phyloP scores from a whole-genome alignment of 2,888 invertebrate species.

The Plagiodera versicolora region DNA sequence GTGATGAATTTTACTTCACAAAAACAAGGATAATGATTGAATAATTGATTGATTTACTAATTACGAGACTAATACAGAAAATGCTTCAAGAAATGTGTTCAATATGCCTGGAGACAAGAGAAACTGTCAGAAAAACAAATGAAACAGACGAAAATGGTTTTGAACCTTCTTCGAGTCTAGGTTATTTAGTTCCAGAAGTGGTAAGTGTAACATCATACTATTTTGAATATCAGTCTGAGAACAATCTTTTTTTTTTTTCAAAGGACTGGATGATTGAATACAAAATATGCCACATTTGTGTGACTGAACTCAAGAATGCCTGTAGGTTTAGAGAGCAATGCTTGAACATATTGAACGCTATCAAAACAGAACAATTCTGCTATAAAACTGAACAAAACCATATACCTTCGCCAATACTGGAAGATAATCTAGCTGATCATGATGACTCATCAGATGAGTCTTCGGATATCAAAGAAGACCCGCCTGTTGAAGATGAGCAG shows the following conservation, averaged over 20 bases:
- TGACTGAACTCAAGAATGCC: conserved; percentile 25
- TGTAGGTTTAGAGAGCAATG: conserved; percentile 34
- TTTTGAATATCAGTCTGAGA: too few species aligned
- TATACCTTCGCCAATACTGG: neutral
- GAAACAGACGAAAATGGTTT: conserved; percentile 21
- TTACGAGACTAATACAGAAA: too few species aligned
- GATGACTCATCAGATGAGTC: neutral
- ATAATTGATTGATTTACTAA: too few species aligned
- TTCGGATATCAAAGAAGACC: neutral
- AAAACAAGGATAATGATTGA: too few species aligned
- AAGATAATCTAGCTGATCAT: conserved; percentile 13
- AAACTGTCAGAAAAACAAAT: conserved; percentile 18
- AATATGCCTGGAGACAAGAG: conserved; percentile 29
- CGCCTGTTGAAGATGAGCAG: conserved; percentile 9
- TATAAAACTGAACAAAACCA: conserved; percentile 13
- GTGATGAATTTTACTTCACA: too few species aligned
- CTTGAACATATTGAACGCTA: conserved; percentile 22
- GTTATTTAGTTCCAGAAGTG: conserved; percentile 33
- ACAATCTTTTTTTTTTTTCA: too few species aligned
- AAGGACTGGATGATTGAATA: conserved; percentile 34
- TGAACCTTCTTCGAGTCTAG: conserved; percentile 27
- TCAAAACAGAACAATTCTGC: conserved; percentile 9
- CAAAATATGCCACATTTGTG: conserved; percentile 33
- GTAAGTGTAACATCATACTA: too few species aligned
- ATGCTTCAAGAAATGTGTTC: conserved; percentile 24